Base-by-base conservation (phyloP, 1,140 invertebrate genomes). In the Homarus americanus region DNA sequence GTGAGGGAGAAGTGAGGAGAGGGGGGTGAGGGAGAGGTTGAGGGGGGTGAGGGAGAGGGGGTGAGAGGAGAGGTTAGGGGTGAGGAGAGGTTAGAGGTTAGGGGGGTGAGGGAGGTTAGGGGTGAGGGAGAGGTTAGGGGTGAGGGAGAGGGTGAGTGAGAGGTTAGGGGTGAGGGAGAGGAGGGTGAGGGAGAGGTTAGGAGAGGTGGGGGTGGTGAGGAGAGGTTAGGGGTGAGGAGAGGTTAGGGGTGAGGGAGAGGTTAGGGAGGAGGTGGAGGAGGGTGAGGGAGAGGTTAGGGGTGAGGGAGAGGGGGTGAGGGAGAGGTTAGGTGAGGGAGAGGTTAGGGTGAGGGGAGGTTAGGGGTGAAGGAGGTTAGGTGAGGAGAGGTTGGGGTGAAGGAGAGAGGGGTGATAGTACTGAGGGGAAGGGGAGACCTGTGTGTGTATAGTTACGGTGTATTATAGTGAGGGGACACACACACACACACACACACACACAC, bases 401-500 rank as follows among this genome's bases (percentile, higher is more conserved):
- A 80, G 28, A 63, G 80, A 63, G 49, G 32, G 49, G 34, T 49
- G 1, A 9, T n/a, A n/a, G n/a, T n/a, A n/a, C n/a, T n/a, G n/a
- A n/a, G n/a, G n/a, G n/a, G n/a, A n/a, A n/a, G n/a, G n/a, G n/a
- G n/a, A n/a, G n/a, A n/a, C n/a, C n/a, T n/a, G n/a, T n/a, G n/a
- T n/a, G n/a, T n/a, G n/a, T n/a, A n/a, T n/a, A n/a, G n/a, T n/a
- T n/a, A n/a, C n/a, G n/a, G n/a, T n/a, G n/a, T n/a, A n/a, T n/a
- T n/a, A n/a, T n/a, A n/a, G n/a, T n/a, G n/a, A n/a, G n/a, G n/a
- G n/a, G n/a, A 58, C 53, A 58, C 53, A 58, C 53, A 58, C 53
- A 58, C 53, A 58, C 53, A 66, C 63, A 66, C 63, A 66, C 63
- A 69, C 63, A 69, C 63, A 69, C 63, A 69, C 63, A 69, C 63